A percentile compares a stretch with the other conserved stretches of the same genome.
Evolutionary conservation across 2,888 invertebrate species (phyloP).

Genomic region (Melanophora roralis): DNA sequence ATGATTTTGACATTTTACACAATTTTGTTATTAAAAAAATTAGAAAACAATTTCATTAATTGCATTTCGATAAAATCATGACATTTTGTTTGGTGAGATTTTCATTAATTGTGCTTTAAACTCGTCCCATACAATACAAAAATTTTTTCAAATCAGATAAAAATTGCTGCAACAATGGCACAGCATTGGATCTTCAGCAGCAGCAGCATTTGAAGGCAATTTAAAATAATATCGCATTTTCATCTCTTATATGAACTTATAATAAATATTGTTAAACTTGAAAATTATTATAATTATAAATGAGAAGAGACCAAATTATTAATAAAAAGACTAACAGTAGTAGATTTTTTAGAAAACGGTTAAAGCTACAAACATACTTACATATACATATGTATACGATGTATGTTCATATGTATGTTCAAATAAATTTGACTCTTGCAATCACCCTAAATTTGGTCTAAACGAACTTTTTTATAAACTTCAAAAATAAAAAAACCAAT

Average conservation of each 20-base stretch:
- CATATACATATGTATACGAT: too few species aligned
- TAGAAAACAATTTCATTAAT: conserved; percentile 60
- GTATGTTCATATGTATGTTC: too few species aligned
- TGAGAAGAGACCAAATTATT: conserved; percentile 7
- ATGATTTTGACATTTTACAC: conserved; percentile 36
- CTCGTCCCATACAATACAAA: not conserved
- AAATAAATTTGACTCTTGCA: not conserved
- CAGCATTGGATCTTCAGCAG: not conserved
- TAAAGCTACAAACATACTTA: not conserved
- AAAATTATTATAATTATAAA: conserved; percentile 33
- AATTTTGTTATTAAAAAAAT: conserved; percentile 46
- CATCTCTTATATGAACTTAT: conserved; percentile 10
- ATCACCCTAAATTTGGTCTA: not conserved
- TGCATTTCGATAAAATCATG: conserved; percentile 57
- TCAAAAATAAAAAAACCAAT: too few species aligned
- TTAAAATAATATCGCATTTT: conserved; percentile 15
- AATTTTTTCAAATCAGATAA: conserved; percentile 41
- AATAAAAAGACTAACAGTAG: conserved; percentile 13
- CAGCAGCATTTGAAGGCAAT: not conserved
- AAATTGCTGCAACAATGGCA: not conserved
- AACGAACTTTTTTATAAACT: too few species aligned
- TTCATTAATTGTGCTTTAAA: conserved; percentile 54
- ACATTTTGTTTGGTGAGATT: conserved; percentile 57
- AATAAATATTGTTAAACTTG: conserved; percentile 8
- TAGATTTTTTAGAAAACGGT: not conserved